Conservation (phyloP, 1,140 invertebrate species). For the Antheraea mylitta region DNA sequence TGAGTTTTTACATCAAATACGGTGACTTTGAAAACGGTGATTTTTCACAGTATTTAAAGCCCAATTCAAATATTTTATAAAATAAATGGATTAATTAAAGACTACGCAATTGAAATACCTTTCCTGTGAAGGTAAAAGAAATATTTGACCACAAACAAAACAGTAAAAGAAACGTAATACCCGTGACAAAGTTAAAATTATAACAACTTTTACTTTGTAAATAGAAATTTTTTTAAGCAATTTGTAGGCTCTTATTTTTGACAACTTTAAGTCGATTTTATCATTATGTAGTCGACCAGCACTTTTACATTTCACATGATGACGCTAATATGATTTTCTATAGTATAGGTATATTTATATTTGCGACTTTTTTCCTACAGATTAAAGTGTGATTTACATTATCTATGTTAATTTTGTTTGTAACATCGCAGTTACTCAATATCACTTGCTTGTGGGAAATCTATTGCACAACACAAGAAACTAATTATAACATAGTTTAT, state of each 20-base stretch:
- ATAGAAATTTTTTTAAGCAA: neutral
- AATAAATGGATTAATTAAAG: too few species aligned
- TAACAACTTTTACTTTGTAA: conserved; percentile 3
- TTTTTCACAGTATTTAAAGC: too few species aligned
- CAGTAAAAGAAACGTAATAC: neutral
- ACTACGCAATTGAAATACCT: neutral
- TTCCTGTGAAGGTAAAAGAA: neutral
- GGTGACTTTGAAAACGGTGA: too few species aligned
- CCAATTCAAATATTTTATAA: too few species aligned
- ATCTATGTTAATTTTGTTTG: neutral
- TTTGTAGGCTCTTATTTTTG: neutral
- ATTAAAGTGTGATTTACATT: neutral
- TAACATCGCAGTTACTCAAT: neutral
- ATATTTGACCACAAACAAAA: neutral
- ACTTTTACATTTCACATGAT: conserved; percentile 2
- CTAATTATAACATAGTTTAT: too few species aligned
- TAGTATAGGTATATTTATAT: conserved; percentile 3
- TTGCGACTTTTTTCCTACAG: neutral
- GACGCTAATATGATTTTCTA: conserved; percentile 45
- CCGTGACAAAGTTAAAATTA: neutral
- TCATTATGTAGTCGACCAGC: neutral
- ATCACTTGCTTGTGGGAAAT: neutral
- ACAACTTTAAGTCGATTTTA: neutral
- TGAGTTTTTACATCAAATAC: too few species aligned
- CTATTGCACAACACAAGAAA: neutral